Evolutionary conservation across 2,113 vertebrate species (phyloP), one percentile per base, ranked within the genome.

Genomic region (Eulacestoma nigropectus): DNA sequence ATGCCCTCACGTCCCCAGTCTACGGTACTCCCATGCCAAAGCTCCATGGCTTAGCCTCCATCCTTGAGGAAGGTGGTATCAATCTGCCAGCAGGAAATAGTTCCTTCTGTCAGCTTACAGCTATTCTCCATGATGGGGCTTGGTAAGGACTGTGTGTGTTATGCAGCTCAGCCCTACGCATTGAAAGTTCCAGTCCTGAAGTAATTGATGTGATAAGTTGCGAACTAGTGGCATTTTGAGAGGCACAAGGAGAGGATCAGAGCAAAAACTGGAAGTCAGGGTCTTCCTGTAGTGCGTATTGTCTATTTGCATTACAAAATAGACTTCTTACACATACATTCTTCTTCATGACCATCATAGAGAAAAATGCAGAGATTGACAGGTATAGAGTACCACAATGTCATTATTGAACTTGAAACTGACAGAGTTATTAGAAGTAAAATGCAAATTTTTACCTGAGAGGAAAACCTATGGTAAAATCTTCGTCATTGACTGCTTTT

Each of bases 61-160:
- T 60, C 25, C 65, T 65, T 60, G 57, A 62, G 26, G n/a, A 94
- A 8, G 2, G 10, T 35, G 30, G 18, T 33, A 15, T 44, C 39
- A 37, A 27, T 56, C 57, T 77, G 27, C 10, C 52, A 70, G 25
- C 33, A 81, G 73, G 21, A 65, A 85, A 67, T 18, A 21, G 10
- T 13, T 94, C 17, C 52, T 64, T 49, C 63, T 77, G 11, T 59
- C 65, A 72, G 26, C 6, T 84, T 74, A 39, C 33, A 49, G 64
- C 2, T 5, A 50, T 67, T 70, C 65, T 78, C 44, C 0, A 0
- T 18, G 11, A 39, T 0, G 1, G 32, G 60, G 16, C 18, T 47
- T 52, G 56, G 30, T 0, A 0, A 74, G 56, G 16, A 55, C 26
- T 55, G 10, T 35, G 32, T 35, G 19, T 47, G 18, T 33, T 81